Evolutionary conservation across 2,113 vertebrate genomes (phyloP).

Genomic region (Gasterosteus aculeatus): DNA sequence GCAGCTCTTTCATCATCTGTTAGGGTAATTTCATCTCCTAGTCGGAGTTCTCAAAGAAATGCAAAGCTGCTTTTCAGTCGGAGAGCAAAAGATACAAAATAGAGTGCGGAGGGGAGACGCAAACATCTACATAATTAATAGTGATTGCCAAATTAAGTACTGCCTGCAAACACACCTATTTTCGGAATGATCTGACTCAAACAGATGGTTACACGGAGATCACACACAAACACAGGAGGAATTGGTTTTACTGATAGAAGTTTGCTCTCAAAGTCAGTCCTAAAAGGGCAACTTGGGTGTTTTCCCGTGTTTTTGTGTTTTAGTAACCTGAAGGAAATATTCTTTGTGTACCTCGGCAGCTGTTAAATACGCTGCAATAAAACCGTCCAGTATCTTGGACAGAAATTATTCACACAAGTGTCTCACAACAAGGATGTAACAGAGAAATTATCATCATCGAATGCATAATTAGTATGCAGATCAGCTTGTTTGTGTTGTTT

Average conservation of each 20-base stretch:
- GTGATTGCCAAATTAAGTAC: slow-evolving; percentile 57
- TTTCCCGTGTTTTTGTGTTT: background rate
- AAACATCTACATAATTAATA: slow-evolving; percentile 48
- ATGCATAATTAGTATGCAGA: background rate
- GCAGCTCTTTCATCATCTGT: slow-evolving; percentile 55
- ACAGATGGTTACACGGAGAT: slow-evolving; percentile 8
- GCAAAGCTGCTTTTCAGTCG: slow-evolving; percentile 33
- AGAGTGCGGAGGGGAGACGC: slow-evolving; percentile 19
- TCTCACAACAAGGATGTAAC: background rate
- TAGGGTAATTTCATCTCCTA: slow-evolving; percentile 57
- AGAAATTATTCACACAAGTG: background rate
- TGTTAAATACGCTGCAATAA: background rate
- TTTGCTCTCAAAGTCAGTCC: background rate
- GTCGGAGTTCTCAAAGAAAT: slow-evolving; percentile 9
- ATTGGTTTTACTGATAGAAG: background rate
- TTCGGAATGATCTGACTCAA: slow-evolving; percentile 17
- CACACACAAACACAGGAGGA: background rate
- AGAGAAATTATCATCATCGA: background rate
- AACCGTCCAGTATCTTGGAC: background rate
- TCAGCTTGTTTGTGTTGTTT: background rate
- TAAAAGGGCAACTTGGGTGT: background rate
- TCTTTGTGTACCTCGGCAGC: background rate
- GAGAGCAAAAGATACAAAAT: slow-evolving; percentile 30
- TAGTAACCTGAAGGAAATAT: background rate
- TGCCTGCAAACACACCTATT: slow-evolving; percentile 16